phyloP scores from a whole-genome alignment of 2,888 invertebrate species.

The Caenorhabditis angaria region DNA sequence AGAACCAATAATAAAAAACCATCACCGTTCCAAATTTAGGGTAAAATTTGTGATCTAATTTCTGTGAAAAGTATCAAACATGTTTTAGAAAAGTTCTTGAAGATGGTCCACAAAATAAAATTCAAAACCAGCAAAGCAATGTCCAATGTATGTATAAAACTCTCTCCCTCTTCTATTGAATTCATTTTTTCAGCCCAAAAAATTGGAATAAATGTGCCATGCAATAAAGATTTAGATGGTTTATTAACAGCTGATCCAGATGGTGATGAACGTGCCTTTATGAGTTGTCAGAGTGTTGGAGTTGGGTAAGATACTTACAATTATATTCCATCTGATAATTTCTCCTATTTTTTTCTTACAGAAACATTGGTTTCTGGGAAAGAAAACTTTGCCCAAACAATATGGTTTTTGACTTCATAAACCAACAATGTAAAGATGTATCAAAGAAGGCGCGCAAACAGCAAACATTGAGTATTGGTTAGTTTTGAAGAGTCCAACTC shows the following conservation, averaged over 20 bases:
- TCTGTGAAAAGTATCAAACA: too few relatives aligned
- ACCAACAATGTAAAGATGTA: constrained; percentile 63
- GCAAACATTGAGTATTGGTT: constrained; percentile 63
- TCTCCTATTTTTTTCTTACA: constrained; percentile 17
- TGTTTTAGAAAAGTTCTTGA: too few relatives aligned
- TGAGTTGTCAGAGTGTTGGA: constrained; percentile 63
- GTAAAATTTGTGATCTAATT: too few relatives aligned
- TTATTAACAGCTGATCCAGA: constrained; percentile 66
- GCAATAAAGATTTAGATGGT: constrained; percentile 65
- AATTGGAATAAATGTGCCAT: constrained; percentile 59
- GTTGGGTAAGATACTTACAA: constrained; percentile 58
- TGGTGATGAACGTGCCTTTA: constrained; percentile 63
- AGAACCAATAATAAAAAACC: too few relatives aligned
- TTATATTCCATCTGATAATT: not conserved
- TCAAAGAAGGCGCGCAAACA: constrained; percentile 57
- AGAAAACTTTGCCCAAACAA: constrained; percentile 66
- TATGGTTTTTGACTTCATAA: constrained; percentile 70
- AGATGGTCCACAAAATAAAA: too few relatives aligned
- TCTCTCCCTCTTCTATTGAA: too few relatives aligned
- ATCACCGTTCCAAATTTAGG: too few relatives aligned
- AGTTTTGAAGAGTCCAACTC: constrained; percentile 1
- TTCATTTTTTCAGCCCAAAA: constrained; percentile 47
- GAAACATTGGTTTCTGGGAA: constrained; percentile 66
- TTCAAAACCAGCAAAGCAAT: too few relatives aligned
- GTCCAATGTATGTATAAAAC: not conserved